Evolutionary conservation across 2,113 vertebrate genomes (phyloP).

Genomic region (Paralichthys olivaceus): DNA sequence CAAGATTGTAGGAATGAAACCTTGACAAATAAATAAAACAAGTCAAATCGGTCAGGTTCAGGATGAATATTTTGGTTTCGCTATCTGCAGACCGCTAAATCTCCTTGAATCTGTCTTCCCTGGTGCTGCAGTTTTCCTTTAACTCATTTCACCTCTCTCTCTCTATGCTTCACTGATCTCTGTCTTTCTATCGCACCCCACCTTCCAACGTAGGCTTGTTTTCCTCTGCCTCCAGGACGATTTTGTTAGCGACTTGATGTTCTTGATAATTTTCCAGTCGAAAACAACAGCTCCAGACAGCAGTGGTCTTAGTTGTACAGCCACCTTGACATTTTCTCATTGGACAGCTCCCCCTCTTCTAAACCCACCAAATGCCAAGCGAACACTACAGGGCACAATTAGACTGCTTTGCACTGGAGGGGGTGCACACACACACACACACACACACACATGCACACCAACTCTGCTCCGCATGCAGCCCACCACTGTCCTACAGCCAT

Average conservation of each 20-base stretch:
- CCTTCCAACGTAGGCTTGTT: slow-evolving; percentile 19
- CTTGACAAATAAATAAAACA: slow-evolving; percentile 17
- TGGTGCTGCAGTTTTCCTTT: slow-evolving; percentile 12
- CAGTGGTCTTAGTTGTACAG: slow-evolving; percentile 31
- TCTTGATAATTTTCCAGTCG: slow-evolving; percentile 38
- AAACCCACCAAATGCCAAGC: slow-evolving; percentile 69
- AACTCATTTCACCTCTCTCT: slow-evolving; percentile 5
- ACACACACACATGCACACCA: slow-evolving; percentile 1
- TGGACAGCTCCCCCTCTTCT: slow-evolving; percentile 17
- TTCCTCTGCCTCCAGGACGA: slow-evolving; percentile 28
- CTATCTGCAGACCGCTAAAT: slow-evolving; percentile 38
- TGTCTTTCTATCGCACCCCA: slow-evolving; percentile 3
- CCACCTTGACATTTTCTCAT: slow-evolving; percentile 61
- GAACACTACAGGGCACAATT: slow-evolving; percentile 71
- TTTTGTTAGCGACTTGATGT: slow-evolving; percentile 28
- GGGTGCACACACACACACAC: not conserved
- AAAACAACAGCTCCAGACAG: slow-evolving; percentile 46
- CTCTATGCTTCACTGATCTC: not conserved
- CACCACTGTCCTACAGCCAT: slow-evolving; percentile 44
- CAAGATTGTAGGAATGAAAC: slow-evolving; percentile 18
- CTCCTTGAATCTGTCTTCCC: slow-evolving; percentile 37
- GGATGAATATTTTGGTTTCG: slow-evolving; percentile 39
- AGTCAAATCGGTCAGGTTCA: slow-evolving; percentile 54
- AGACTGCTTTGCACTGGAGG: slow-evolving; percentile 48
- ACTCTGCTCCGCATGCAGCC: slow-evolving; percentile 18